Conservation (phyloP, 2,888 invertebrate genomes). For the Fragum fragum region DNA sequence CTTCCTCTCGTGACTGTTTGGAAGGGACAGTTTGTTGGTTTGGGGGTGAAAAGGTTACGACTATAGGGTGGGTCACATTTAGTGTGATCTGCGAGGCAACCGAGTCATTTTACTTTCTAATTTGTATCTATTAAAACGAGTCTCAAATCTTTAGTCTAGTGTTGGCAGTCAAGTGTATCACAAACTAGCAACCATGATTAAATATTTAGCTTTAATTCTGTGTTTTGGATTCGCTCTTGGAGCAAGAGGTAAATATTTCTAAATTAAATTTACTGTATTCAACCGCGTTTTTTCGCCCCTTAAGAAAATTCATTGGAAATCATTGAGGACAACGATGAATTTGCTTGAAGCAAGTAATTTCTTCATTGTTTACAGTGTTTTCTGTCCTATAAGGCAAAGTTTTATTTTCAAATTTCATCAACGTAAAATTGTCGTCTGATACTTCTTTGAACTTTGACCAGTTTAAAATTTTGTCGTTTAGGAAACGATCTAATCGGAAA, state of each 20-base stretch:
- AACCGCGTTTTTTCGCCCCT: too few relatives aligned
- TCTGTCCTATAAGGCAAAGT: too few relatives aligned
- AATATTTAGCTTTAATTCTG: slow-evolving; percentile 7
- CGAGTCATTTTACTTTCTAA: background rate
- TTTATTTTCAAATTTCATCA: too few relatives aligned
- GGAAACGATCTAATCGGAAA: too few relatives aligned
- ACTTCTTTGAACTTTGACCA: too few relatives aligned
- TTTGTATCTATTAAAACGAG: background rate
- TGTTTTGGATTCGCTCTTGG: slow-evolving; percentile 4
- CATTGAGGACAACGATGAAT: too few relatives aligned
- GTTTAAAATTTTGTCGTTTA: too few relatives aligned
- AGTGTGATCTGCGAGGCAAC: background rate
- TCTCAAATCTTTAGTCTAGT: background rate
- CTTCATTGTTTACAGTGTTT: too few relatives aligned
- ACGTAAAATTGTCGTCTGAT: too few relatives aligned
- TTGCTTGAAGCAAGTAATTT: too few relatives aligned
- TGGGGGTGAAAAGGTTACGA: background rate
- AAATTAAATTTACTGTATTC: background rate
- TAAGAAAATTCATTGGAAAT: too few relatives aligned
- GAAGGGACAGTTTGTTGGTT: background rate
- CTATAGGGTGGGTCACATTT: background rate
- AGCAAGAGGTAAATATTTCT: background rate
- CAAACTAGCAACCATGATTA: slow-evolving; percentile 9
- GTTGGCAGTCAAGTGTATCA: background rate
- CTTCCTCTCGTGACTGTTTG: too few relatives aligned